Percentiles rank a stretch among this genome's conserved stretches.
Evolutionary conservation across 2,113 vertebrate genomes (phyloP).

Genomic region (Callionymus lyra): DNA sequence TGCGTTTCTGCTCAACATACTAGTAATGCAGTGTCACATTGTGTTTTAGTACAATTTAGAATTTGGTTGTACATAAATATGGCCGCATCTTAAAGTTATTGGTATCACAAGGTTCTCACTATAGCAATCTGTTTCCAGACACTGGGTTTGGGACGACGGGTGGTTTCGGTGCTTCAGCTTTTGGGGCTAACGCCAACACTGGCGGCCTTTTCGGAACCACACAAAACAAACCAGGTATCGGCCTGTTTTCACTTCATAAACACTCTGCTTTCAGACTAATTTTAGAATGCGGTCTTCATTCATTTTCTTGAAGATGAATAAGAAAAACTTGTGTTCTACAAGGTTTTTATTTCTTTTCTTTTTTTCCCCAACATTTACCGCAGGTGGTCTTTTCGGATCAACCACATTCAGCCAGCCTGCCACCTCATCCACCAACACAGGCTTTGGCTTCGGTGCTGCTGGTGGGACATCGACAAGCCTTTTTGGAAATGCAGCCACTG

Average conservation of each 20-base stretch:
- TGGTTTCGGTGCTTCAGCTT: constrained; percentile 85
- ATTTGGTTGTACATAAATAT: background rate
- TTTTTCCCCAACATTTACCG: background rate
- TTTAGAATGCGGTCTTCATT: background rate
- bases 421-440: constrained; percentile 80
- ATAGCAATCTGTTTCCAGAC: constrained; percentile 59
- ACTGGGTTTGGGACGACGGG: constrained; percentile 79
- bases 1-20: no score
- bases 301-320: no score
- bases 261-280: no score
- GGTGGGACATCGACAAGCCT: constrained; percentile 80
- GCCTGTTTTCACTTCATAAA: no score
- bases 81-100: background rate
- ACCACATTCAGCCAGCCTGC: constrained; percentile 88
- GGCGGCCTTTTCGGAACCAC: constrained; percentile 84
- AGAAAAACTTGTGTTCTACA: background rate
- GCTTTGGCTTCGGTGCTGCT: constrained; percentile 83
- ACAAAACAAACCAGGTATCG: constrained; percentile 87
- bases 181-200: constrained; percentile 76
- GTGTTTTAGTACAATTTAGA: no score
- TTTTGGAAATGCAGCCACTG: constrained; percentile 81
- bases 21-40: background rate
- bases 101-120: background rate
- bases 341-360: background rate
- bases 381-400: constrained; percentile 88